phyloP scores from a whole-genome alignment of 2,888 invertebrate genomes.

The Linnaemya tessellans region DNA sequence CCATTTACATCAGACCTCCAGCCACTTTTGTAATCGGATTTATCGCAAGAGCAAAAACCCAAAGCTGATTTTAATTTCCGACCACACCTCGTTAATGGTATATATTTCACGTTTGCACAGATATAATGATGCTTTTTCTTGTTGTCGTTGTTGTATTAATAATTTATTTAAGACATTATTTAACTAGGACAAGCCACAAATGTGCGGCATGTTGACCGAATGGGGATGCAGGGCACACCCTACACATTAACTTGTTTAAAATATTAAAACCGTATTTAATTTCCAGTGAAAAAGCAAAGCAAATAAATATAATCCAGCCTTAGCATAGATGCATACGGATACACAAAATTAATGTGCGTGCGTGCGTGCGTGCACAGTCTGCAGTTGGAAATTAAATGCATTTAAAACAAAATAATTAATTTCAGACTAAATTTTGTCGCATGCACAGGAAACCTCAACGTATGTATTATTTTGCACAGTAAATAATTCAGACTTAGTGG shows the following conservation, averaged over 20 bases:
- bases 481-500: neutral
- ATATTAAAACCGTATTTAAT: conserved; percentile 9
- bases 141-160: conserved; percentile 7
- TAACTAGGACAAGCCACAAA: conserved; percentile 45
- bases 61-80: neutral
- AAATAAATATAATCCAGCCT: conserved; percentile 19
- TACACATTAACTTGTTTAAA: conserved; percentile 4
- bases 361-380: neutral
- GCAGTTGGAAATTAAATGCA: conserved; percentile 1
- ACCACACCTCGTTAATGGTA: neutral
- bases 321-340: neutral
- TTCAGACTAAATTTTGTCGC: conserved; percentile 34
- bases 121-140: conserved; percentile 6
- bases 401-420: conserved; percentile 9
- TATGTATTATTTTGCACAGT: conserved; percentile 4
- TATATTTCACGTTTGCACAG: conserved; percentile 5
- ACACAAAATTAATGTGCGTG: too few relatives aligned
- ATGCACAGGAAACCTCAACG: conserved; percentile 15
- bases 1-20: neutral
- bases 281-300: neutral
- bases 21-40: neutral
- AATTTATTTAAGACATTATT: conserved; percentile 54
- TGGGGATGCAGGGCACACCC: conserved; percentile 7
- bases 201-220: conserved; percentile 35
- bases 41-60: neutral